A percentile compares a stretch with the other conserved stretches of the same genome.
phyloP scores from a whole-genome alignment of 2,888 invertebrate species.

The Biston betularia region DNA sequence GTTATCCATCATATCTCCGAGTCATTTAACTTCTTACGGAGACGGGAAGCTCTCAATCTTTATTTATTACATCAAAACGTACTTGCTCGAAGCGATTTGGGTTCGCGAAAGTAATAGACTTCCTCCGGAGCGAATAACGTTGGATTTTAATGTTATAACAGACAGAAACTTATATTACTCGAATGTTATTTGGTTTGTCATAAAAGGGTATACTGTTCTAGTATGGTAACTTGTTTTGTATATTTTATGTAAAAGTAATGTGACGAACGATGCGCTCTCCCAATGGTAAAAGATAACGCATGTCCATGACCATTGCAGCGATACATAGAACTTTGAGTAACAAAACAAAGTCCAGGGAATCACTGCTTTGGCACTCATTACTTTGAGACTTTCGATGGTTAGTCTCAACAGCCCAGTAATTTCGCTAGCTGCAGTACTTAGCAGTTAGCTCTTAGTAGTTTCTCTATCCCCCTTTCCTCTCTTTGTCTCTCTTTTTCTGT shows the following conservation, averaged over 20 bases:
- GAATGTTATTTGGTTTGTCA: neutral
- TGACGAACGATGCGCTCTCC: too few species aligned
- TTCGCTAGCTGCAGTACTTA: too few species aligned
- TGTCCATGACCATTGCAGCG: too few species aligned
- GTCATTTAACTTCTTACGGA: constrained; percentile 22
- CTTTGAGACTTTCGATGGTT: too few species aligned
- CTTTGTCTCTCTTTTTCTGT: neutral
- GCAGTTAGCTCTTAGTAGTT: too few species aligned
- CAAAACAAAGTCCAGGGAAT: too few species aligned
- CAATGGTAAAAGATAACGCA: too few species aligned
- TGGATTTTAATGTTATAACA: neutral
- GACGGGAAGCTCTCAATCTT: constrained; percentile 30
- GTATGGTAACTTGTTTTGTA: neutral
- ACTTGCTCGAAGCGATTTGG: constrained; percentile 5
- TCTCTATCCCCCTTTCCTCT: too few species aligned
- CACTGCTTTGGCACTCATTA: too few species aligned
- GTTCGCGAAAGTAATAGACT: neutral
- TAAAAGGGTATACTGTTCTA: neutral
- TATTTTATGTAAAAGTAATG: too few species aligned
- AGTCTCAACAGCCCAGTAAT: too few species aligned
- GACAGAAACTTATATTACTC: neutral
- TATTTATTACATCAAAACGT: constrained; percentile 27
- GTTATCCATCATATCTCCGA: constrained; percentile 24
- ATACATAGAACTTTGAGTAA: too few species aligned
- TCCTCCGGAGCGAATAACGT: neutral